Conservation (phyloP, 2,113 vertebrate genomes). For the Muntiacus muntjak region DNA sequence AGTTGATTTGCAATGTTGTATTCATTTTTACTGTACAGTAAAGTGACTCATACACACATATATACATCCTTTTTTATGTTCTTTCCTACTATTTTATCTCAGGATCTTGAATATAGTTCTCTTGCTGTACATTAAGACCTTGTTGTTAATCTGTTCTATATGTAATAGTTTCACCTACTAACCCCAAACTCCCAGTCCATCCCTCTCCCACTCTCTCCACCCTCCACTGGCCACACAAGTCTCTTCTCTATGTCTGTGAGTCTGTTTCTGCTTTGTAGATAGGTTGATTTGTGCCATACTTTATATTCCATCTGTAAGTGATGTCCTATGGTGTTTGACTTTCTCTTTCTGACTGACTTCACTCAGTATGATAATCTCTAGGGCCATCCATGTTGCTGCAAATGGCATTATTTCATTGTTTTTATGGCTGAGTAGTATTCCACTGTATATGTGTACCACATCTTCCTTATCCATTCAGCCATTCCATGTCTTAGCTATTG, state of each 20-base stretch:
- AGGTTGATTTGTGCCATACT: not conserved
- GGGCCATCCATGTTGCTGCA: not conserved
- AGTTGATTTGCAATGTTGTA: not conserved
- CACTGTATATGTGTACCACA: not conserved
- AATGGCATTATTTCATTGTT: not conserved
- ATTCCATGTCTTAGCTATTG: not conserved
- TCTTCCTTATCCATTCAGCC: not conserved
- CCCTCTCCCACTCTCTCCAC: not conserved
- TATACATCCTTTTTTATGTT: not conserved
- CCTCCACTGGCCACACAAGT: not conserved
- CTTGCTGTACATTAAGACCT: not conserved
- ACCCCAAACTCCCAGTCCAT: not conserved
- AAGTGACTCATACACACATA: not conserved
- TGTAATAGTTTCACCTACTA: not conserved
- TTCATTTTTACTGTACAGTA: not conserved
- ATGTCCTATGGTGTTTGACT: not conserved
- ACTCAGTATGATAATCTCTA: not conserved
- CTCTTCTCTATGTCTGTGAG: not conserved
- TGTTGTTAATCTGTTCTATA: not conserved
- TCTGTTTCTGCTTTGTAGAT: not conserved
- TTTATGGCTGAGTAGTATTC: not conserved
- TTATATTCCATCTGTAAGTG: not conserved
- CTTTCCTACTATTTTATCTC: not conserved
- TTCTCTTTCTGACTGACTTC: not conserved
- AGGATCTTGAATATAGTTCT: not conserved